phyloP scores from a whole-genome alignment of 2,888 invertebrate species.

The Empis stercorea region DNA sequence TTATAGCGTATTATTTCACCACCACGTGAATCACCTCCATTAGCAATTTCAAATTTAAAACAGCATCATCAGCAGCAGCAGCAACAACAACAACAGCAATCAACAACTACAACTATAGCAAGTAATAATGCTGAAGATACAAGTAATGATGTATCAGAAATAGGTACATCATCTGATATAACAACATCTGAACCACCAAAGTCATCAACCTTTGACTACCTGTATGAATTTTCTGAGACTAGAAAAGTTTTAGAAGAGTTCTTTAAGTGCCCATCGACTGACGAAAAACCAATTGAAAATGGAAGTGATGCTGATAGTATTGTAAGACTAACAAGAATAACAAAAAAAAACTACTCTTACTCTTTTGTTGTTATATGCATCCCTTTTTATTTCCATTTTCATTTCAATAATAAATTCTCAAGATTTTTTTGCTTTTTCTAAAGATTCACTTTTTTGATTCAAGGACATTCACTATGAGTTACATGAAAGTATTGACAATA shows the following conservation, averaged over 20 bases:
- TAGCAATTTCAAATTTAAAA: constrained; percentile 9
- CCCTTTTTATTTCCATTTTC: constrained; percentile 1
- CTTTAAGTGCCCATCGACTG: constrained; percentile 64
- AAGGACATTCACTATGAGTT: constrained; percentile 17
- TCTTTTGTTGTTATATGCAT: constrained; percentile 5
- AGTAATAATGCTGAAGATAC: constrained; percentile 35
- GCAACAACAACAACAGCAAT: constrained; percentile 13
- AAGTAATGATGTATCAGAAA: constrained; percentile 36
- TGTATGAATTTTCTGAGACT: constrained; percentile 85
- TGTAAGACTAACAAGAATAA: constrained; percentile 21
- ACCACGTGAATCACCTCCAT: constrained; percentile 27
- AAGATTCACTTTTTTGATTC: constrained; percentile 7
- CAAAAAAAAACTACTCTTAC: background rate
- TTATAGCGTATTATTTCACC: constrained; percentile 31
- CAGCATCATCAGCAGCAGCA: constrained; percentile 12
- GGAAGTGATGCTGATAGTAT: constrained; percentile 36
- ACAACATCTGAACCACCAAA: constrained; percentile 32
- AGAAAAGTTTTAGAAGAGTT: constrained; percentile 83
- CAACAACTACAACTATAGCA: constrained; percentile 21
- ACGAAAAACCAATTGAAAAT: constrained; percentile 42
- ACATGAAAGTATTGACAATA: constrained; percentile 7
- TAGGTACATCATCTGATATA: constrained; percentile 34
- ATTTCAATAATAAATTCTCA: too few species aligned
- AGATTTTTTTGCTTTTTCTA: background rate
- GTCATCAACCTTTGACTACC: constrained; percentile 66